Evolutionary conservation across 2,797 vertebrate species (phyloP), one percentile per base, ranked within the genome.

Genomic region (Parotocinclus haroldoi): DNA sequence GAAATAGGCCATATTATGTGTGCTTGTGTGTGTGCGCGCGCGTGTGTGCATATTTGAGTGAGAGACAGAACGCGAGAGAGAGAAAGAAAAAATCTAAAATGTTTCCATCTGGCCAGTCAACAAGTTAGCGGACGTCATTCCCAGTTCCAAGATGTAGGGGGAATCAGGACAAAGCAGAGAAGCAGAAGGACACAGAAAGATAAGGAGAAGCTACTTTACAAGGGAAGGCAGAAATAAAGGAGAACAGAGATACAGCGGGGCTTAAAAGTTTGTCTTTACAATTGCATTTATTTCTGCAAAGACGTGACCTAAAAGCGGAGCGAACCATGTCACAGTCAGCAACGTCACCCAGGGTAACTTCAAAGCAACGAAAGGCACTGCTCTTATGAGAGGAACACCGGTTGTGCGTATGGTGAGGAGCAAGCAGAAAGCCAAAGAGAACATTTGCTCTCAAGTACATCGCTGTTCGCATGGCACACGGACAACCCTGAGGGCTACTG

Each of bases 1-100:
- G 16, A 19, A 88, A 83, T 80, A 77, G 81, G 82, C 84, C 89
- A 90, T 88, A 89, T 89, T 89, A 87, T 80, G 82, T 77, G 79
- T 71, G 68, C 53, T 60, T 63, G 45, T 63, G 45, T 57, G 53
- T 50, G 37, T 45, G 62, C 55, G 51, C 46, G 62, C 54, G 61
- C 42, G 49, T 63, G 60, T 53, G 61, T 53, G 38, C n/a, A n/a
- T n/a, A n/a, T n/a, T n/a, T n/a, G n/a, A n/a, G n/a, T 58, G 55
- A 36, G 45, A 42, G 55, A 0, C 39, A 14, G 39, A 45, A 14
- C 2, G 27, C 2, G 27, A 27, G 27, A 27, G 27, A 27, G 27
- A 27, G 27, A 27, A 27, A 27, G 2, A 27, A 5, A 27, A 27
- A 27, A 5, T 5, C 27, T 5, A n/a, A n/a, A n/a, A 57, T 51